Conservation (phyloP, 2,888 invertebrate species). For the Malthinus seriepunctatus region DNA sequence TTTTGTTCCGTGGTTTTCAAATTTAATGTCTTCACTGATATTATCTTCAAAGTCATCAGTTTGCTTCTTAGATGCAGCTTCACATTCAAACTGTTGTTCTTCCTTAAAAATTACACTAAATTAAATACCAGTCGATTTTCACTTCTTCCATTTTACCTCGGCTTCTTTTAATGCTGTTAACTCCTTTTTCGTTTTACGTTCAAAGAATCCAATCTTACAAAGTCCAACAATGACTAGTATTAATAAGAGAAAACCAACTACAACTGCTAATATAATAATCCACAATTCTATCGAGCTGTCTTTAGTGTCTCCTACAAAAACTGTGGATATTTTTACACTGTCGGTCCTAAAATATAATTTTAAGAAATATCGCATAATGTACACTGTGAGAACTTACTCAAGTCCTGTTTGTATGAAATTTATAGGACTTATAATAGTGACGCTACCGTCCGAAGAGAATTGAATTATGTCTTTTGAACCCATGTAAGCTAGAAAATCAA, state of each 20-base stretch:
- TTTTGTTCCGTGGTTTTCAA: no score
- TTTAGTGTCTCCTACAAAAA: conserved; percentile 47
- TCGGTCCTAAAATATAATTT: conserved; percentile 38
- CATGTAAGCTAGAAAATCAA: conserved; percentile 37
- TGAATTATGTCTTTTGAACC: conserved; percentile 49
- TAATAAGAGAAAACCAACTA: conserved; percentile 54
- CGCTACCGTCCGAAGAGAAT: conserved; percentile 46
- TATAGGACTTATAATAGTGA: conserved; percentile 39
- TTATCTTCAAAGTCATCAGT: no score
- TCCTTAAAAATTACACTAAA: no score
- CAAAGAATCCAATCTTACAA: conserved; percentile 57
- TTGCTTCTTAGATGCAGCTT: no score
- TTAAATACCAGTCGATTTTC: no score
- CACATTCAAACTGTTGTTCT: no score
- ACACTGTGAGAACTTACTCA: conserved; percentile 18
- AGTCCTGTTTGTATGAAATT: conserved; percentile 40
- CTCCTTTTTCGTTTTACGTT: conserved; percentile 55
- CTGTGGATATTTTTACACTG: conserved; percentile 43
- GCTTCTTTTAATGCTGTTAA: conserved; percentile 52
- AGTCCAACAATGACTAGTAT: conserved; percentile 51
- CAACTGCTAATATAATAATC: conserved; percentile 54
- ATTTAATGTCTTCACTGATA: no score
- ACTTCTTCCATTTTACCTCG: conserved; percentile 35
- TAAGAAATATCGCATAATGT: not conserved
- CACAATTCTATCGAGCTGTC: conserved; percentile 49